Conservation (phyloP, 2,888 invertebrate genomes). For the Drosophila infuscata region DNA sequence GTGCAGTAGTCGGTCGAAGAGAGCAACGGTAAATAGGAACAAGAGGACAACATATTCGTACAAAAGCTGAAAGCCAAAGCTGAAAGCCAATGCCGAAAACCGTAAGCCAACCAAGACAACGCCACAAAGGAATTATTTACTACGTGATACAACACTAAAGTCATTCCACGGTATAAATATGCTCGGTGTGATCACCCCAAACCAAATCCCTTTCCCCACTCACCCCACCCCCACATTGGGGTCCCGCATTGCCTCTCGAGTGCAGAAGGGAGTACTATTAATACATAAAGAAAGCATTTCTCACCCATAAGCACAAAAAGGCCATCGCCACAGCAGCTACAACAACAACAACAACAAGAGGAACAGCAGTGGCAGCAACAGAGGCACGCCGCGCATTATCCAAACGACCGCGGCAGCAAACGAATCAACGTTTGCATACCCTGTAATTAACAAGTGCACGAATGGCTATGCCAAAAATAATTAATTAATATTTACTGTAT, state of each 20-base stretch:
- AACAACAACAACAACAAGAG: slow-evolving; percentile 11
- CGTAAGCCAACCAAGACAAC: slow-evolving; percentile 74
- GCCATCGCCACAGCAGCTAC: slow-evolving; percentile 58
- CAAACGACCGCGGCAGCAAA: slow-evolving; percentile 69
- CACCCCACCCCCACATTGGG: background rate
- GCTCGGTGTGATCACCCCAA: slow-evolving; percentile 33
- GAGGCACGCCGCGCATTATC: slow-evolving; percentile 70
- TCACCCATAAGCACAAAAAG: slow-evolving; percentile 76
- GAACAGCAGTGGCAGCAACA: slow-evolving; percentile 32
- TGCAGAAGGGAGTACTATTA: slow-evolving; percentile 74
- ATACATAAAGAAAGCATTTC: slow-evolving; percentile 78
- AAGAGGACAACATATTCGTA: slow-evolving; percentile 31
- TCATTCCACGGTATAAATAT: slow-evolving; percentile 74
- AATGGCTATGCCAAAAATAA: background rate
- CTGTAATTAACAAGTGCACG: slow-evolving; percentile 1
- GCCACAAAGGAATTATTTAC: slow-evolving; percentile 80
- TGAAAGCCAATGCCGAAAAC: slow-evolving; percentile 44
- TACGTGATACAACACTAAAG: slow-evolving; percentile 78
- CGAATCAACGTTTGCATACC: slow-evolving; percentile 53
- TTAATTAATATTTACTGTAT: background rate
- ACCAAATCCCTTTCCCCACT: background rate
- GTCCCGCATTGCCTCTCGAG: slow-evolving; percentile 51
- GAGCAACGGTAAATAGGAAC: slow-evolving; percentile 50
- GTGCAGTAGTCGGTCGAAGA: slow-evolving; percentile 19
- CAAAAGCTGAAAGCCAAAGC: slow-evolving; percentile 39